phyloP scores from a whole-genome alignment of 1,140 invertebrate genomes.

The Berghia stephanieae region DNA sequence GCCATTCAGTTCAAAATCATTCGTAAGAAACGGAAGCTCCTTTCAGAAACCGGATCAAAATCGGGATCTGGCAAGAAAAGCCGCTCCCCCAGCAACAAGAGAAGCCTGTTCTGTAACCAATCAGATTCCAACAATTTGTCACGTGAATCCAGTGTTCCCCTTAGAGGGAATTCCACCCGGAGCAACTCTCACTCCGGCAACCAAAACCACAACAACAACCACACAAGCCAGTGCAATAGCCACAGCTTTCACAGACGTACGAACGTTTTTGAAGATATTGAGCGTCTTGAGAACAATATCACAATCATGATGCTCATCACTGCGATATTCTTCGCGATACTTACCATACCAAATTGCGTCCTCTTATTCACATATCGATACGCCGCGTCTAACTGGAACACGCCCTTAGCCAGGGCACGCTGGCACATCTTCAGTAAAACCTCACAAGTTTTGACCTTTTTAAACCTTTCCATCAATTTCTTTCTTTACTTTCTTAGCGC shows the following conservation, averaged over 20 bases:
- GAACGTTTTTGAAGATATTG: conserved; percentile 35
- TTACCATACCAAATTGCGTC: conserved; percentile 34
- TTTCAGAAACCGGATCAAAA: conserved; percentile 43
- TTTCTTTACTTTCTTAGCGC: conserved; percentile 39
- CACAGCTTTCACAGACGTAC: background rate
- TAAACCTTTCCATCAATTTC: conserved; percentile 40
- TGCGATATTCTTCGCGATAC: conserved; percentile 33
- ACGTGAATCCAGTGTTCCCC: conserved; percentile 38
- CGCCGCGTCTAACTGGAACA: background rate
- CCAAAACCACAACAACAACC: conserved; percentile 13
- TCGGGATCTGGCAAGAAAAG: conserved; percentile 36
- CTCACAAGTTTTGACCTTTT: conserved; percentile 19
- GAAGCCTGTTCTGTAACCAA: too few species aligned
- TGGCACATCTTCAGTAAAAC: conserved; percentile 22
- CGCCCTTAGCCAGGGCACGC: background rate
- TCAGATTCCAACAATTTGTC: too few species aligned
- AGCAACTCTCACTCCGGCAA: too few species aligned
- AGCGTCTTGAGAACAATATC: conserved; percentile 41
- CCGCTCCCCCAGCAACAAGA: conserved; percentile 37
- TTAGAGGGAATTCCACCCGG: too few species aligned
- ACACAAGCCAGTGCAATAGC: conserved; percentile 28
- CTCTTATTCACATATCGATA: conserved; percentile 10
- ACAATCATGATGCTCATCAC: conserved; percentile 38
- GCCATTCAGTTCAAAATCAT: conserved; percentile 29
- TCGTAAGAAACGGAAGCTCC: conserved; percentile 28